Conservation (phyloP, 2,113 vertebrate species). For the Ptilorrhoa leucosticta region DNA sequence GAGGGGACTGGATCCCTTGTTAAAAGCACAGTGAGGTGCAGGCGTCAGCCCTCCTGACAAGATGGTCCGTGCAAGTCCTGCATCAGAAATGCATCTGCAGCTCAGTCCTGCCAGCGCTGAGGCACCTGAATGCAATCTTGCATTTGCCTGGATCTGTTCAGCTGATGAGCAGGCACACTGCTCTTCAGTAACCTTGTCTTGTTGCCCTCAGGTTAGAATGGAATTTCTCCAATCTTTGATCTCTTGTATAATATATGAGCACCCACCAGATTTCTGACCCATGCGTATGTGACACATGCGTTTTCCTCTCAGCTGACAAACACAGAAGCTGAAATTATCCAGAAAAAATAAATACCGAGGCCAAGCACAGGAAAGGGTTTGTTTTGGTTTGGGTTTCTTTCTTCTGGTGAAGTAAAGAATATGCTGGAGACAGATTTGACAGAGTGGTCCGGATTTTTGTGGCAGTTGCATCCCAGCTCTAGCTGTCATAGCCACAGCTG, state of each 20-base stretch:
- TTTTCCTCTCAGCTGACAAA: constrained; percentile 1
- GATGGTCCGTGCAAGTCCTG: background rate
- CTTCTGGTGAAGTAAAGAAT: background rate
- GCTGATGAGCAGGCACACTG: background rate
- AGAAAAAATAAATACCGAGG: background rate
- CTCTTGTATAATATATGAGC: background rate
- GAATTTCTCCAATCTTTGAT: background rate
- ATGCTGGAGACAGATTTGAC: background rate
- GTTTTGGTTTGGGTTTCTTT: background rate
- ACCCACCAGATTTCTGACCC: background rate
- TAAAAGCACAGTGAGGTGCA: background rate
- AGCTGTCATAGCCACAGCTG: background rate
- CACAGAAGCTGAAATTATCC: background rate
- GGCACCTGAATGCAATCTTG: background rate
- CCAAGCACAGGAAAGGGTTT: background rate
- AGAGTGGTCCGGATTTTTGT: background rate
- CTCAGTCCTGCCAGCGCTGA: background rate
- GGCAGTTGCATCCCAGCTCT: background rate
- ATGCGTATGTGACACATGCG: accelerated
- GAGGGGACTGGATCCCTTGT: background rate
- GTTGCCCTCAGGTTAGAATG: background rate
- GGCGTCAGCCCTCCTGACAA: background rate
- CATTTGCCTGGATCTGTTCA: background rate
- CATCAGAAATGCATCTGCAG: accelerated
- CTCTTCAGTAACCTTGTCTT: background rate